Conservation (phyloP, 2,113 vertebrate species). For the Vimba vimba region DNA sequence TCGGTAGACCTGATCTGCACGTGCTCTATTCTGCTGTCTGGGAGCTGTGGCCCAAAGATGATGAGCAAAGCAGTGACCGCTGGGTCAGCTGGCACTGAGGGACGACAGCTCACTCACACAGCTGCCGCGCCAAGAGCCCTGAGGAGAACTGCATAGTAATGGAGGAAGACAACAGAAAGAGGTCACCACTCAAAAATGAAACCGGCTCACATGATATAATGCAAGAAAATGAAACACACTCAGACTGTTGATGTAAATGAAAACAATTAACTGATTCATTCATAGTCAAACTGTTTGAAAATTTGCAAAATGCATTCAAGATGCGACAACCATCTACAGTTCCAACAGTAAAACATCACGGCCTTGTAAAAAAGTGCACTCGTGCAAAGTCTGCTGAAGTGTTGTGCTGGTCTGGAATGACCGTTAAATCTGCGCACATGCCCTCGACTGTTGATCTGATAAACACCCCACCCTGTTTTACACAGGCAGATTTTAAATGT, state of each 20-base stretch:
- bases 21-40: constrained; percentile 62
- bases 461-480: constrained; percentile 51
- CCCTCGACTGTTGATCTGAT: constrained; percentile 58
- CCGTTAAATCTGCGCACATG: constrained; percentile 39
- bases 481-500: constrained; percentile 54
- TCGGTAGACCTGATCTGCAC: constrained; percentile 21
- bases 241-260: background rate
- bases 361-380: background rate
- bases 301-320: background rate
- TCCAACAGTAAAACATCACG: background rate
- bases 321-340: background rate
- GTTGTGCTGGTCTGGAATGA: constrained; percentile 18
- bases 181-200: background rate
- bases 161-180: background rate
- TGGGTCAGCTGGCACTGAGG: constrained; percentile 62
- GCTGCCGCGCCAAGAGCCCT: constrained; percentile 23
- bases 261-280: background rate
- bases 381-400: background rate
- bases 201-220: background rate
- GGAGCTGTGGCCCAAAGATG: constrained; percentile 54
- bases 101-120: constrained; percentile 58
- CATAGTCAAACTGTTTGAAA: background rate
- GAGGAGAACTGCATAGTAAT: constrained; percentile 14
- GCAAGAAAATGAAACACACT: background rate
- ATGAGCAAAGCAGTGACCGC: constrained; percentile 73